phyloP scores from a whole-genome alignment of 2,113 vertebrate genomes.

The Cettia cetti region DNA sequence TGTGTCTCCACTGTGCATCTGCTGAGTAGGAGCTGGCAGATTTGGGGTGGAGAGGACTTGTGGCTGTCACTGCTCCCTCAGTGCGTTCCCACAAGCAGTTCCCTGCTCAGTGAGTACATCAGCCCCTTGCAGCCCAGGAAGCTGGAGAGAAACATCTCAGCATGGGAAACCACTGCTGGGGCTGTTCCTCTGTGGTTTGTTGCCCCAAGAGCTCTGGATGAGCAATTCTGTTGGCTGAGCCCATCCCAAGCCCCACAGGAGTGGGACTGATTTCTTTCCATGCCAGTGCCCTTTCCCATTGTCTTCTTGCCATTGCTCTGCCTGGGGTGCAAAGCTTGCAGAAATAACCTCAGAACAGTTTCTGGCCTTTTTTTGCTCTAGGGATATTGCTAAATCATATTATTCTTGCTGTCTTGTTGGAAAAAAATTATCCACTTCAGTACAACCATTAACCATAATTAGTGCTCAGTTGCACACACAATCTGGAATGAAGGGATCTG shows the following conservation, averaged over 20 bases:
- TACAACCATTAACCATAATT: constrained; percentile 42
- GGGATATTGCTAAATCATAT: constrained; percentile 32
- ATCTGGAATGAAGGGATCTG: neutral
- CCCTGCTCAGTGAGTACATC: neutral
- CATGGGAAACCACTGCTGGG: neutral
- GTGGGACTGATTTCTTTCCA: neutral
- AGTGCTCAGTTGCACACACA: neutral
- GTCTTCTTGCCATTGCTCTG: neutral
- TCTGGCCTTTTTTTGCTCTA: neutral
- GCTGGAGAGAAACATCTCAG: neutral
- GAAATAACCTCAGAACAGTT: neutral
- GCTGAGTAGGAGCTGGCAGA: neutral
- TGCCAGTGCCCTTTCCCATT: neutral
- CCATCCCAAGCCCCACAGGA: neutral
- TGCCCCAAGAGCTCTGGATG: neutral
- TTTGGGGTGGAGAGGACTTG: neutral
- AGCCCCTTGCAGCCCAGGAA: neutral
- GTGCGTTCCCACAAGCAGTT: neutral
- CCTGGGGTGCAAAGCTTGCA: neutral
- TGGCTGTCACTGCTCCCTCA: neutral
- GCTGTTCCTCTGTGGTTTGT: neutral
- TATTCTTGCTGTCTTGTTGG: constrained; percentile 31
- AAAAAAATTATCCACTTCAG: constrained; percentile 2
- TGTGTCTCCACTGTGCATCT: neutral
- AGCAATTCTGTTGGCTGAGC: neutral